These are phyloP conservation scores for Sthenelais limicola DNA, from an alignment of 2,888 invertebrate species.

Conservation along the genomic window DNA sequence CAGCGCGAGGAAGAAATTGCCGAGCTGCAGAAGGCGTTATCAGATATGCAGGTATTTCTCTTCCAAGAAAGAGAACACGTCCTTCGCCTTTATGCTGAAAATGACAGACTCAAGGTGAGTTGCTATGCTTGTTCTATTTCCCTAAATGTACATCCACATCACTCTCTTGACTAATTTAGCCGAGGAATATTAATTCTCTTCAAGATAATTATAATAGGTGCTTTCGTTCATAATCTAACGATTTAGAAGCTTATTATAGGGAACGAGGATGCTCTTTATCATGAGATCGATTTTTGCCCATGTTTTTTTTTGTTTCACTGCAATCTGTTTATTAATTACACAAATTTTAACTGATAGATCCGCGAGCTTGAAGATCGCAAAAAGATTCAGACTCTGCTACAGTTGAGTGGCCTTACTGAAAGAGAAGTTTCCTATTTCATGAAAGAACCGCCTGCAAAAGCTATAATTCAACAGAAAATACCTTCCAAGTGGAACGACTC, in stretches of 20 bases:
- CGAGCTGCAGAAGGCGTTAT: constrained; percentile 72
- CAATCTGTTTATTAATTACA: too few relatives aligned
- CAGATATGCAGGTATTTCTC: constrained; percentile 73
- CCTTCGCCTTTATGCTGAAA: constrained; percentile 72
- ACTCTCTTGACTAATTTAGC: too few relatives aligned
- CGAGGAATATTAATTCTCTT: too few relatives aligned
- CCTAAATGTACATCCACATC: too few relatives aligned
- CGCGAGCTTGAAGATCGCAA: constrained; percentile 72
- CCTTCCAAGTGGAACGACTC: constrained; percentile 43
- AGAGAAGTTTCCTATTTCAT: constrained; percentile 72
- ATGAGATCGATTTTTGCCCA: too few relatives aligned
- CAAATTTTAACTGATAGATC: too few relatives aligned
- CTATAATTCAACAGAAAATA: constrained; percentile 65
- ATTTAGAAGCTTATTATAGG: too few relatives aligned
- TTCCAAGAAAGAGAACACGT: constrained; percentile 73
- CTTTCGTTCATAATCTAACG: too few relatives aligned
- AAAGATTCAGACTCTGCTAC: constrained; percentile 71
- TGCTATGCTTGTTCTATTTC: background rate
- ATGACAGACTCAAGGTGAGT: constrained; percentile 72
- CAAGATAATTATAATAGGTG: too few relatives aligned
- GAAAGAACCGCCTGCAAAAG: constrained; percentile 71
- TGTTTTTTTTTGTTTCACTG: too few relatives aligned
- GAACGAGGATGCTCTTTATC: too few relatives aligned
- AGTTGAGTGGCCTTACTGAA: constrained; percentile 68
- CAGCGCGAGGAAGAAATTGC: constrained; percentile 72